Base-by-base conservation (phyloP, 1,140 invertebrate species). In the Octopus sinensis region DNA sequence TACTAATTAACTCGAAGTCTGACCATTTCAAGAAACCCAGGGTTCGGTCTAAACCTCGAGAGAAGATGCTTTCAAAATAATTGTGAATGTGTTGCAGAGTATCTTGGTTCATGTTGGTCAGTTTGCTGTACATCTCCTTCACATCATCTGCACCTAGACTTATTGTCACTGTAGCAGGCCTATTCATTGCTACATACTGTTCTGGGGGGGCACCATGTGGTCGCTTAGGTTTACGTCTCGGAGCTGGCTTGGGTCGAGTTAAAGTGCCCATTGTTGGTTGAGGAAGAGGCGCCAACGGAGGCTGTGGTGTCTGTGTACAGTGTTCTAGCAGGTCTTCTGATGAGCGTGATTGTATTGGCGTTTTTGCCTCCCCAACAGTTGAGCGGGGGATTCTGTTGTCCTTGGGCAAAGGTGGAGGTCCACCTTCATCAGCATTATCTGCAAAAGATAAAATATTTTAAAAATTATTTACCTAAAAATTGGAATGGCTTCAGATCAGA, bases 161-260 rank as follows among this genome's bases (percentile, higher is more conserved):
- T 4, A 86, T 86, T 6, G 87, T 84, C 7, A 85, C 82, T 76
- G 86, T 87, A 23, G 68, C 9, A 6, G 87, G 87, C 68, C 87
- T 80, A 76, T 89, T 89, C 88, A 89, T 89, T 2, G 88, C 87
- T 13, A 89, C 85, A 79, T 89, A 89, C 79, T 89, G 88, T 75
- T 89, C 88, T 54, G 85, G 86, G 0, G 82, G 84, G 54, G 83
- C 81, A 71, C 85, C 85, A 56, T 88, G 85, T 9, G 83, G 82
- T 54, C 84, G 73, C 52, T 85, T 85, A 71, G 86, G 85, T 75
- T 85, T 84, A 54, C 83, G 83, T 53, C 88, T 82, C 10, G 87
- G 88, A 54, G 86, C 83, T 13, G 88, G 87, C 75, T 84, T 84
- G 2, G 88, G 88, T 82, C 87, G 82, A 53, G 86, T 85, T 10